phyloP scores from a whole-genome alignment of 92 coral and sea anemone species.

The Parazoanthus darwini region DNA sequence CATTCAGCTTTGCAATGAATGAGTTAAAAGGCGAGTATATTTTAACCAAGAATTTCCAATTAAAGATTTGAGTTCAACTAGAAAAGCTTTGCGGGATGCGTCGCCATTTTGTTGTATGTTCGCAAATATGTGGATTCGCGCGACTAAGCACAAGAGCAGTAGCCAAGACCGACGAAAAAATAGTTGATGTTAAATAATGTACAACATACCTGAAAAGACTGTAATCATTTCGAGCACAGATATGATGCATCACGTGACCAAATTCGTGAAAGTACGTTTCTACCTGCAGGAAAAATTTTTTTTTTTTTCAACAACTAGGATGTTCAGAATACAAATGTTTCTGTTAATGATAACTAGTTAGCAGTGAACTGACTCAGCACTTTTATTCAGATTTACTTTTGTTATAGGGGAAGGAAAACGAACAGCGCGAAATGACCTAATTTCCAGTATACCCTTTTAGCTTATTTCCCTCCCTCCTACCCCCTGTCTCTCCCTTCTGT shows the following conservation, averaged over 20 bases:
- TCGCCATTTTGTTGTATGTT: neutral
- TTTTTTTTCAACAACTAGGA: no score
- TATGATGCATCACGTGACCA: constrained; percentile 99
- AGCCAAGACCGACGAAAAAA: neutral
- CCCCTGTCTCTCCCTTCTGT: no score
- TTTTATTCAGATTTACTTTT: no score
- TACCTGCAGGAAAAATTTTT: constrained; percentile 57
- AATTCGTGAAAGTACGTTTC: constrained; percentile 98
- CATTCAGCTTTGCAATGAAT: no score
- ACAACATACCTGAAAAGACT: constrained; percentile 74
- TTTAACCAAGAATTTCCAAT: no score
- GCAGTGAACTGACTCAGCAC: no score
- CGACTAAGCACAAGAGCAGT: neutral
- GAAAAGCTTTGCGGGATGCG: neutral
- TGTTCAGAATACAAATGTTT: neutral
- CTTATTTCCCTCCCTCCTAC: no score
- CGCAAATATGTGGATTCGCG: neutral
- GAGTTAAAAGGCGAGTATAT: no score
- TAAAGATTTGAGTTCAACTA: neutral
- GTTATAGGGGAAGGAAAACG: no score
- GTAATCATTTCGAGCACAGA: constrained; percentile 82
- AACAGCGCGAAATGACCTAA: no score
- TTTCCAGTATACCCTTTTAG: no score
- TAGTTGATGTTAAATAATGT: neutral
- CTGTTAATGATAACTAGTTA: no score